phyloP scores from a whole-genome alignment of 2,888 invertebrate genomes.

The Hoplodrina ambigua region DNA sequence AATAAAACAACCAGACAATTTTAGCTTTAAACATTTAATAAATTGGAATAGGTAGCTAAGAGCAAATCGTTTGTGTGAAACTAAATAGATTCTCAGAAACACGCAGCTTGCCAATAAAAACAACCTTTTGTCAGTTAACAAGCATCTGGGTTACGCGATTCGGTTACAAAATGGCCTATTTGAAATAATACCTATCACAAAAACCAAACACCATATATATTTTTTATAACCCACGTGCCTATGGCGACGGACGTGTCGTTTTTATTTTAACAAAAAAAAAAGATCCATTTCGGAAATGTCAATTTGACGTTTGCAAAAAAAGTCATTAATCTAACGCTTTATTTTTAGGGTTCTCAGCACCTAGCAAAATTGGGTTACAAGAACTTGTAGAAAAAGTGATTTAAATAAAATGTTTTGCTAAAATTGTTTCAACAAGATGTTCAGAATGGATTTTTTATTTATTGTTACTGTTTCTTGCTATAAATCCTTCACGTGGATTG shows the following conservation, averaged over 20 bases:
- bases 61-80: constrained; percentile 45
- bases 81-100: constrained; percentile 65
- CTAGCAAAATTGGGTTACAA: not conserved
- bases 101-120: constrained; percentile 65
- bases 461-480: not conserved
- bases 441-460: constrained; percentile 16
- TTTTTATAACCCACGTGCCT: constrained; percentile 55
- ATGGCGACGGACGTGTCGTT: not conserved
- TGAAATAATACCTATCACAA: constrained; percentile 62
- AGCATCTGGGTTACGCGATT: constrained; percentile 69
- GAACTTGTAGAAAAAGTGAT: not conserved
- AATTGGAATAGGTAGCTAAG: constrained; percentile 49
- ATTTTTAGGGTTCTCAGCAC: constrained; percentile 12
- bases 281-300: not conserved
- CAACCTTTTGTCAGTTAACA: constrained; percentile 70
- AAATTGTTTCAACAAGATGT: constrained; percentile 14
- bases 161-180: constrained; percentile 65
- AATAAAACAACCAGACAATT: constrained; percentile 16
- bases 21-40: constrained; percentile 39
- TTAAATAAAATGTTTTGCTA: not conserved
- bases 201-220: constrained; percentile 64
- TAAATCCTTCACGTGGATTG: constrained; percentile 29
- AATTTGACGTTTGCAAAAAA: constrained; percentile 22
- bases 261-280: not conserved
- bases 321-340: constrained; percentile 12